These are phyloP conservation scores for Ceratina japonica DNA, from an alignment of 1,140 invertebrate species.

Conservation along the genomic window DNA sequence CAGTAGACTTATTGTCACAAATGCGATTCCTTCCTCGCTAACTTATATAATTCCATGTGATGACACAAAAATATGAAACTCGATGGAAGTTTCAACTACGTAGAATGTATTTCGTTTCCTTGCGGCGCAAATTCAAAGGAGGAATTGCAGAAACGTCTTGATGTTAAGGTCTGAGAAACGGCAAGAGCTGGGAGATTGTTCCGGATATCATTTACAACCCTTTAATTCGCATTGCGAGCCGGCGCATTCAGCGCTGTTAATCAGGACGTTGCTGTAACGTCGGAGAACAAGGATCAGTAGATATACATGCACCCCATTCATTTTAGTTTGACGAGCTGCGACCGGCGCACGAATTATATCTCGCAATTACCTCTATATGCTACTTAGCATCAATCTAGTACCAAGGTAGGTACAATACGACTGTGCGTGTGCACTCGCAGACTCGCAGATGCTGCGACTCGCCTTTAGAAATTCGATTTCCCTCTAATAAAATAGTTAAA, in stretches of 20 bases:
- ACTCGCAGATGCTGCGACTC: not conserved
- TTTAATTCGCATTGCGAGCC: slow-evolving; percentile 39
- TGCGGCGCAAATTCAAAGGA: too few species aligned
- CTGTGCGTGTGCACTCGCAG: too few species aligned
- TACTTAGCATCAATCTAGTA: not conserved
- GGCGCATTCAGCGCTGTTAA: slow-evolving; percentile 1
- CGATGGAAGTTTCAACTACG: too few species aligned
- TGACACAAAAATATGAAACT: too few species aligned
- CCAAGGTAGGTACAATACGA: not conserved
- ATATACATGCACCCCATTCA: slow-evolving; percentile 23
- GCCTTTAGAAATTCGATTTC: not conserved
- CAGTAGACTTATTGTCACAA: not conserved
- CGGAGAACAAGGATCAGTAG: slow-evolving; percentile 43
- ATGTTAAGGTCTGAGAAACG: not conserved
- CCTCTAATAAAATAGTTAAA: not conserved
- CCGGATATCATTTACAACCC: slow-evolving; percentile 49
- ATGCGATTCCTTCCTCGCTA: not conserved
- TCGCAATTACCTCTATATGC: slow-evolving; percentile 5
- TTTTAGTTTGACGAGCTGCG: slow-evolving; percentile 15
- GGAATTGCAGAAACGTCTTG: too few species aligned
- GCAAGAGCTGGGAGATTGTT: not conserved
- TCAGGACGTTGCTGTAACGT: slow-evolving; percentile 37
- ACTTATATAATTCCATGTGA: too few species aligned
- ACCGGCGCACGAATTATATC: slow-evolving; percentile 31
- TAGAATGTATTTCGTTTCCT: too few species aligned